Evolutionary conservation across 2,888 invertebrate genomes (phyloP).

Genomic region (Atherix ibis): DNA sequence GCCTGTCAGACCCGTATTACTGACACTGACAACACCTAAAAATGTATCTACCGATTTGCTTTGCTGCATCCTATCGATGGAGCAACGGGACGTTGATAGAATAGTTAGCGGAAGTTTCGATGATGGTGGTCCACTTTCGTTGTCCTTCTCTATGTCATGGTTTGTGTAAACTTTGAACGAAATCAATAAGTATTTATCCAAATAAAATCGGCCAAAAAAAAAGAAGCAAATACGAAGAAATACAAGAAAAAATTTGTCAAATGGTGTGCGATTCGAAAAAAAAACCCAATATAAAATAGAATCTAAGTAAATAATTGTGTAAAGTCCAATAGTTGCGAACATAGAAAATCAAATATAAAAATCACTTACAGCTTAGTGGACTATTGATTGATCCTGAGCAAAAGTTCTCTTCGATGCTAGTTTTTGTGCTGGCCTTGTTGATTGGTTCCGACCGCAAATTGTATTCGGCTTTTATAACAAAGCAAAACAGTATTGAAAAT

Average conservation of each 20-base stretch:
- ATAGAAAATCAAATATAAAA: neutral
- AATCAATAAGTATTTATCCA: too few species aligned
- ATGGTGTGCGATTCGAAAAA: too few species aligned
- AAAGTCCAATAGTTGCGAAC: too few species aligned
- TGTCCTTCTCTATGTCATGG: conserved; percentile 30
- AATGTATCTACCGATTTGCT: conserved; percentile 10
- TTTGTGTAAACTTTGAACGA: conserved; percentile 25
- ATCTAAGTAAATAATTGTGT: too few species aligned
- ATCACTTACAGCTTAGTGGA: conserved; percentile 30
- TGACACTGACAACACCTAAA: conserved; percentile 7
- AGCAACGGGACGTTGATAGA: conserved; percentile 27
- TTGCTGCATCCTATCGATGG: conserved; percentile 16
- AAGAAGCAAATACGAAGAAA: too few species aligned
- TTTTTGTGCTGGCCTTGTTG: conserved; percentile 25
- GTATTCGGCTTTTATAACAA: conserved; percentile 30
- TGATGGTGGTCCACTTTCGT: conserved; percentile 22
- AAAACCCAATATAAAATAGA: too few species aligned
- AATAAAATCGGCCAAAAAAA: too few species aligned
- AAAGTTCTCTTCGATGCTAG: conserved; percentile 29
- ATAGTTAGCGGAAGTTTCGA: conserved; percentile 23
- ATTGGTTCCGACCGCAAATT: conserved; percentile 18
- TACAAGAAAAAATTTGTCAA: too few species aligned
- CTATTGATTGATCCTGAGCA: conserved; percentile 30
- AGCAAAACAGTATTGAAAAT: conserved; percentile 27
- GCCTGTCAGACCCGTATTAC: too few species aligned